Evolutionary conservation across 2,113 vertebrate species (phyloP), one percentile per base, ranked within the genome.

Genomic region (Rhadina sibilatrix): DNA sequence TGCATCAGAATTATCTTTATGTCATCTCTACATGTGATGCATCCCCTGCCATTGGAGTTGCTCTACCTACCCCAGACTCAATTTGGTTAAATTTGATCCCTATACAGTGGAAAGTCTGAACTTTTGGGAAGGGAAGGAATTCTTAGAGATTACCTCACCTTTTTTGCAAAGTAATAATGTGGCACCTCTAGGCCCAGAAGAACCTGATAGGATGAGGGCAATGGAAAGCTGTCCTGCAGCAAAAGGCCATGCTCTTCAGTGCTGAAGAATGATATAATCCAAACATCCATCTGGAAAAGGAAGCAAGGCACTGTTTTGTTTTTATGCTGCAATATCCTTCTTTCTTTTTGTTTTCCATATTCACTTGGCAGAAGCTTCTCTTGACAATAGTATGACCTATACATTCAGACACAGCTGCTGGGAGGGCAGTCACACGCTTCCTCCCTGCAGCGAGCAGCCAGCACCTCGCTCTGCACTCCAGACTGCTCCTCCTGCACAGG

Each of bases 191-290:
- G 89, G 42, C 99, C 99, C 28, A 99, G 98, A 37, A 99, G 98
- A 22, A 94, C 87, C 79, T 99, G 98, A 46, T 98, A 98, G 35
- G 97, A 64, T 7, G 98, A 77, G 23, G 99, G 98, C 95, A 98
- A 97, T 9, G 98, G 96, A 91, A 98, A 99, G 70, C 97, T 98
- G 86, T 99, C 99, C 49, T 99, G 99, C 30, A 99, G 98, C 82
- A 99, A 97, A 50, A 99, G 97, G 25, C 99, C 98, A 3, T 99
- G 98, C 71, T 99, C 99, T 92, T 99, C 99, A 3, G 99, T 99
- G 83, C 97, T 96, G 96, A 99, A 99, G 96, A 99, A 99, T 3
- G 99, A 99, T 78, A 99, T 95, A 70, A 99, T 98, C 72, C 98
- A 96, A 78, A 98, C 97, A 17, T 98, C 98, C 60, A 91, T 88